Percentiles rank a stretch among this genome's conserved stretches.
phyloP scores from a whole-genome alignment of 2,888 invertebrate genomes.

The Xestia ashworthii region DNA sequence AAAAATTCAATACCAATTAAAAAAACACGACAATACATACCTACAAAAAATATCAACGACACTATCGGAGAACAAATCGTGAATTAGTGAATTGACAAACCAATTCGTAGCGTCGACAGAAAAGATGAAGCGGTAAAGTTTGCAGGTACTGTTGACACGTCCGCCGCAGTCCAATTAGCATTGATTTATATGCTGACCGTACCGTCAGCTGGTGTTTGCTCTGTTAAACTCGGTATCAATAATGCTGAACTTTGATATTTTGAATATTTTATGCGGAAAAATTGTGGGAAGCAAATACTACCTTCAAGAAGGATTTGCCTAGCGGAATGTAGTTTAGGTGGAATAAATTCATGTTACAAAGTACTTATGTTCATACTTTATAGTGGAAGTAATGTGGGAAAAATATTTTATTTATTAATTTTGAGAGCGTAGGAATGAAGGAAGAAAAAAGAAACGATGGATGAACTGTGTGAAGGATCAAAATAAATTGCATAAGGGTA shows the following conservation, averaged over 20 bases:
- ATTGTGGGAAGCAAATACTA: neutral
- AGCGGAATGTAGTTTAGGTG: neutral
- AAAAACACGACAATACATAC: neutral
- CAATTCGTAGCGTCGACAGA: constrained; percentile 41
- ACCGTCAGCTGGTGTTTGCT: constrained; percentile 52
- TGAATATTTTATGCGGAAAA: constrained; percentile 26
- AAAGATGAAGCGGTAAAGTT: constrained; percentile 49
- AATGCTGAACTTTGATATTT: constrained; percentile 40
- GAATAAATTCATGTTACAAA: neutral
- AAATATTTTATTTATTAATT: neutral
- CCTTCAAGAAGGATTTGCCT: neutral
- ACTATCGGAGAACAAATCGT: constrained; percentile 30
- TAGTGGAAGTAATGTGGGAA: neutral
- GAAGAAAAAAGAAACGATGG: too few species aligned
- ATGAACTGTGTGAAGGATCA: too few species aligned
- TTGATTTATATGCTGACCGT: constrained; percentile 69
- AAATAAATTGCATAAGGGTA: too few species aligned
- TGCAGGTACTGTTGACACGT: constrained; percentile 63
- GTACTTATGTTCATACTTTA: neutral
- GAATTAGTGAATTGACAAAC: constrained; percentile 36
- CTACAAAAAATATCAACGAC: neutral
- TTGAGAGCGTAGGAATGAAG: neutral
- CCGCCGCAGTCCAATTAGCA: constrained; percentile 66
- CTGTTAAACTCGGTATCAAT: constrained; percentile 33
- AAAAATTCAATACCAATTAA: constrained; percentile 2